These are phyloP conservation scores for Eupeodes latifasciatus DNA, from an alignment of 2,888 invertebrate species.

Conservation along the genomic window DNA sequence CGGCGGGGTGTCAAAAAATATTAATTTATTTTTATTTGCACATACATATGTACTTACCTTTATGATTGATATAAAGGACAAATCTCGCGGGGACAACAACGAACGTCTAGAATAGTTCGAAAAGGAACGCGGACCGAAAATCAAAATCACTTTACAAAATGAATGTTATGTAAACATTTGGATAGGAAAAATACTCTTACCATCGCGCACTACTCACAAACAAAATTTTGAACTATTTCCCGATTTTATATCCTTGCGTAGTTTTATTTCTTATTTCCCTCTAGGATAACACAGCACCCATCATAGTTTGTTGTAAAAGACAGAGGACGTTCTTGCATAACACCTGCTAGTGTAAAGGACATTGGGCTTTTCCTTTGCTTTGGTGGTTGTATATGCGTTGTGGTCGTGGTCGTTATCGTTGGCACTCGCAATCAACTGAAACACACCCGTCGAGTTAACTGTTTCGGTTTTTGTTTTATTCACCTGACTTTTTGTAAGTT, in stretches of 20 bases:
- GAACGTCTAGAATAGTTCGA: not conserved
- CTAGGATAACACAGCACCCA: slow-evolving; percentile 32
- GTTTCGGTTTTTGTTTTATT: slow-evolving; percentile 18
- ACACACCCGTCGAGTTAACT: slow-evolving; percentile 60
- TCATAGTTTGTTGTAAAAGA: slow-evolving; percentile 55
- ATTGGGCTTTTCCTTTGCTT: slow-evolving; percentile 21
- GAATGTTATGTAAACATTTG: slow-evolving; percentile 73
- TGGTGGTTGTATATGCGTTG: not conserved
- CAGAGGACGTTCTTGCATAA: slow-evolving; percentile 73
- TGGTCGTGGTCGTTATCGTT: slow-evolving; percentile 39
- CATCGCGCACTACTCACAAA: slow-evolving; percentile 52
- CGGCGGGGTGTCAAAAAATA: slow-evolving; percentile 56
- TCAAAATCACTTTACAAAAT: slow-evolving; percentile 46
- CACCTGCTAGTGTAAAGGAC: slow-evolving; percentile 64
- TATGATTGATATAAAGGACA: not conserved
- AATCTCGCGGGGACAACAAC: not conserved
- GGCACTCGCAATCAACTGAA: slow-evolving; percentile 60
- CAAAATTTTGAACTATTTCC: slow-evolving; percentile 22
- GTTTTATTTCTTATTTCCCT: slow-evolving; percentile 8
- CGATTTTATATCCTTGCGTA: slow-evolving; percentile 34
- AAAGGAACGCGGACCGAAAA: slow-evolving; percentile 37
- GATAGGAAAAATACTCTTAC: slow-evolving; percentile 19
- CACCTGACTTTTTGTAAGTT: slow-evolving; percentile 47
- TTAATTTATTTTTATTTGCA: slow-evolving; percentile 35
- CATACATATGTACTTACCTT: slow-evolving; percentile 49